Conservation (phyloP, 2,113 vertebrate genomes). For the Uropsilus gracilis region DNA sequence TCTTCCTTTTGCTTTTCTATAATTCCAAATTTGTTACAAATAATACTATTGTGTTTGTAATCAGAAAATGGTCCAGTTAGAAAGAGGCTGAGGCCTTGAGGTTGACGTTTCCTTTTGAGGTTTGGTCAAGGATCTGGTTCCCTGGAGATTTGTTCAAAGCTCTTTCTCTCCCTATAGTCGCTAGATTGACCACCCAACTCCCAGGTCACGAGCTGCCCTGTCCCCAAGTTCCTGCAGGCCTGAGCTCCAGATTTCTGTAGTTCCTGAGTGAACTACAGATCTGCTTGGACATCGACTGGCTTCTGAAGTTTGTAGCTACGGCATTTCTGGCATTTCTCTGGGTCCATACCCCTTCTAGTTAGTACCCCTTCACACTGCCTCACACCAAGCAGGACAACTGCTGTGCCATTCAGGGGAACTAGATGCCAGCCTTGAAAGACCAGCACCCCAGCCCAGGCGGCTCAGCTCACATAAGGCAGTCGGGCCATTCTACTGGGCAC, state of each 20-base stretch:
- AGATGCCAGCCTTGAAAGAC: neutral
- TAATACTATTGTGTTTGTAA: neutral
- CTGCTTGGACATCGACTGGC: neutral
- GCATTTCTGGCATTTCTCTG: neutral
- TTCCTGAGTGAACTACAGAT: neutral
- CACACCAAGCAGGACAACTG: rapidly evolving
- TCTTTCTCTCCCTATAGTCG: neutral
- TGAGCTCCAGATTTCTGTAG: neutral
- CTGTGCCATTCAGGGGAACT: rapidly evolving
- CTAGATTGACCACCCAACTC: no score
- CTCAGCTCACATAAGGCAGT: neutral
- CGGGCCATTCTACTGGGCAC: neutral
- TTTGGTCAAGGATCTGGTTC: neutral
- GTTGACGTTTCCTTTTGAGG: neutral
- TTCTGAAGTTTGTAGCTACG: neutral
- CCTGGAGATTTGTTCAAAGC: neutral
- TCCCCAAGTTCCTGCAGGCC: no score
- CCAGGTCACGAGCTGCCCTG: no score
- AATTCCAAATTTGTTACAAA: neutral
- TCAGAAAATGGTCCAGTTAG: neutral
- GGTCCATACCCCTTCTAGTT: neutral
- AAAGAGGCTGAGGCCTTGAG: neutral
- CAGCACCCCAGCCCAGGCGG: neutral
- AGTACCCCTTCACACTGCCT: no score
- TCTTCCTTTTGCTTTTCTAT: neutral